Percentiles rank a stretch among this genome's conserved stretches.
phyloP scores from a whole-genome alignment of 2,888 invertebrate genomes.

The Embidobia sp. region DNA sequence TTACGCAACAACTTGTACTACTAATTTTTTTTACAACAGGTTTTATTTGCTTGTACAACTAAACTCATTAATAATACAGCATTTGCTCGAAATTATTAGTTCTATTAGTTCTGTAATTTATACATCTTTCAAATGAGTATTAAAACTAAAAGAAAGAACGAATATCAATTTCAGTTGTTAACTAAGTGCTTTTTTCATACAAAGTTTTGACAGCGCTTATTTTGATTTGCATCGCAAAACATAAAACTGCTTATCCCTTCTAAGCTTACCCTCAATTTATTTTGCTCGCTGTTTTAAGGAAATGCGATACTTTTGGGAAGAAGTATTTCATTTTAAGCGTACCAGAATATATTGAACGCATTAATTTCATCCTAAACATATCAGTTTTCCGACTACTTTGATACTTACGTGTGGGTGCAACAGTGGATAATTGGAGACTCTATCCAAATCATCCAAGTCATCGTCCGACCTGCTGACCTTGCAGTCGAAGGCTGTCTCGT shows the following conservation, averaged over 20 bases:
- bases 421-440: conserved; percentile 90
- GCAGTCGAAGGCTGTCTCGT: conserved; percentile 95
- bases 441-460: conserved; percentile 91
- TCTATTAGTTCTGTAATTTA: conserved; percentile 3
- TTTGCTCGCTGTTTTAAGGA: neutral
- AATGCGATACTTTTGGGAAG: too few species aligned
- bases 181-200: neutral
- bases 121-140: neutral
- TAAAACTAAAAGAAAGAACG: neutral
- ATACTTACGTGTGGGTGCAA: conserved; percentile 79
- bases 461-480: conserved; percentile 91
- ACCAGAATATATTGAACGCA: neutral
- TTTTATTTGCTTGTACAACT: too few species aligned
- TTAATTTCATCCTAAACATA: too few species aligned
- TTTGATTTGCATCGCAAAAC: conserved; percentile 14
- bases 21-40: too few species aligned
- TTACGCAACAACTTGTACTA: too few species aligned
- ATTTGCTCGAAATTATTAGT: too few species aligned
- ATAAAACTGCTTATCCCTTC: neutral
- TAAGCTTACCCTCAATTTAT: conserved; percentile 17
- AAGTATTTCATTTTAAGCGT: neutral
- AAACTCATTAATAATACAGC: conserved; percentile 1
- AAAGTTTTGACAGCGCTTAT: conserved; percentile 11
- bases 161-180: neutral
- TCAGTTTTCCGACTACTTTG: too few species aligned